Evolutionary conservation across 2,888 invertebrate species (phyloP), one percentile per base, ranked within the genome.

Genomic region (Pseudanteris insignis): DNA sequence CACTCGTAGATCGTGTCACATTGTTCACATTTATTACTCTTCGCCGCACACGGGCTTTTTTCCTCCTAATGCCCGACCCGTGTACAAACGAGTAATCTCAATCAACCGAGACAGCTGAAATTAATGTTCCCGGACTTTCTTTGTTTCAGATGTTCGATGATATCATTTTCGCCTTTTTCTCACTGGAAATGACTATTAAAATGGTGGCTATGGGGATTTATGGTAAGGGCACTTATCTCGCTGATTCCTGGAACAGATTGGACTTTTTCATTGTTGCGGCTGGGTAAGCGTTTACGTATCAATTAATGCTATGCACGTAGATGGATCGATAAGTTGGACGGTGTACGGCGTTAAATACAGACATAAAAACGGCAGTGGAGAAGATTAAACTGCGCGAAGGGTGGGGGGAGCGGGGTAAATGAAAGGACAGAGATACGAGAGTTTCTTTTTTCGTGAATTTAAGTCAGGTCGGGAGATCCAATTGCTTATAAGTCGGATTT

Each of bases 181-280:
- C 96, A 38, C 81, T 96, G 78, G 99, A 99, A 84, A 94, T 99
- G 97, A 88, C 91, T 67, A 92, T 99, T 80, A 99, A 99, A 85
- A 94, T 98, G 90, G 88, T 95, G 46, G 99, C 98, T 26, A 96
- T 99, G 95, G 96, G 96, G 12, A 89, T 97, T 64, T 91, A 91
- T 73, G 96, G 96, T 12, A 91, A 90, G 76, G 91, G 93, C 43
- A 91, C 96, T 6, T 99, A 99, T 81, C 86, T 99, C 76, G 96
- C 95, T 0, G 99, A 99, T 81, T 94, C 96, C 10, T 99, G 99
- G 99, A 99, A 99, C 82, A 88, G 96, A 72, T 86, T 99, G 75
- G 99, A 99, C 83, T 92, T 91, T 83, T 97, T 99, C 84, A 99
- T 99, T 77, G 98, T 99, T 8, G 81, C 94, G 68, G 94, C 98